Conservation (phyloP, 35 echinoderm and acorn worm species). For the Apostichopus japonicus region DNA sequence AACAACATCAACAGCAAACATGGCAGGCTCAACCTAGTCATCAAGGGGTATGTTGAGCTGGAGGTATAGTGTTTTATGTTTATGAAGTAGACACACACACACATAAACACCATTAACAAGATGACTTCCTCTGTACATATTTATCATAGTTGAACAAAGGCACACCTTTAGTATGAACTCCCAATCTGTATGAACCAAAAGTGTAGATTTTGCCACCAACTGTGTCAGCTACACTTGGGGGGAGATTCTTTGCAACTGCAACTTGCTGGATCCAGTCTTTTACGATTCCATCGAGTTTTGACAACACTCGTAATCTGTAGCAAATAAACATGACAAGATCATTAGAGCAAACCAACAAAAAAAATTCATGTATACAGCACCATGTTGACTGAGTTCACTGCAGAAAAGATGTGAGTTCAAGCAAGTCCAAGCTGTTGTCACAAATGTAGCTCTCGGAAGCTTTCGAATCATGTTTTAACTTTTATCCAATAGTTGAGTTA, state of each 20-base stretch:
- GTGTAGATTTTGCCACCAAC: slow-evolving; percentile 99
- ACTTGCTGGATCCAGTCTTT: slow-evolving; percentile 89
- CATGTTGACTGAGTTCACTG: neutral
- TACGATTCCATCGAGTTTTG: slow-evolving; percentile 89
- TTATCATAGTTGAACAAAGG: neutral
- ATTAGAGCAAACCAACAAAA: neutral
- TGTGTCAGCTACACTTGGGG: slow-evolving; percentile 84
- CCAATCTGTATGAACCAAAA: slow-evolving; percentile 98
- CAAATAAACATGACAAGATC: neutral
- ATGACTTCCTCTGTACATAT: too few relatives aligned
- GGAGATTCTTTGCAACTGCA: slow-evolving; percentile 87
- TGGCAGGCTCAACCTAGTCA: neutral
- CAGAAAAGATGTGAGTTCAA: neutral
- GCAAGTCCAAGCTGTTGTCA: too few relatives aligned
- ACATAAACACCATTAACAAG: neutral
- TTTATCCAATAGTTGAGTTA: too few relatives aligned
- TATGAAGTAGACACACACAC: neutral
- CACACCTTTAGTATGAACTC: slow-evolving; percentile 98
- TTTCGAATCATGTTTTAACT: too few relatives aligned
- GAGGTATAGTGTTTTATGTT: neutral
- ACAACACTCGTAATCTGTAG: slow-evolving; percentile 78
- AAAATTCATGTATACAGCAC: neutral
- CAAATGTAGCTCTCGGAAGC: too few relatives aligned
- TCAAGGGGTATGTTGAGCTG: neutral
- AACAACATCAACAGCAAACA: neutral